These are phyloP conservation scores for Conistra vaccinii DNA, from an alignment of 2,888 invertebrate species.

Conservation along the genomic window DNA sequence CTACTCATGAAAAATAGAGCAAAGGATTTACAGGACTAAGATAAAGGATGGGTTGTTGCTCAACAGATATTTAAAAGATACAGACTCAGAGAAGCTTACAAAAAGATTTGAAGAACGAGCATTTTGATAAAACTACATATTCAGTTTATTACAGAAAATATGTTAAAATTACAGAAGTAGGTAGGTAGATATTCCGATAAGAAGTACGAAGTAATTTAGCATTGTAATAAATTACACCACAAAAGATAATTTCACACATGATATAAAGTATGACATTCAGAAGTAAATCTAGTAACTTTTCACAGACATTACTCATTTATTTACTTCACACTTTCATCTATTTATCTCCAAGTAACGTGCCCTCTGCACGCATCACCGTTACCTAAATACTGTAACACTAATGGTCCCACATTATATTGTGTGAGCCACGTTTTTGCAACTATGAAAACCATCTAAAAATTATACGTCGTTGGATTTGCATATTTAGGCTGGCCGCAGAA, in stretches of 20 bases:
- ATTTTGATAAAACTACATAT: conserved; percentile 32
- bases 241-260: conserved; percentile 53
- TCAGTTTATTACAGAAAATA: conserved; percentile 47
- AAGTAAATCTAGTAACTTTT: conserved; percentile 51
- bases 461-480: conserved; percentile 66
- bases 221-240: conserved; percentile 52
- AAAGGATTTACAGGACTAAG: conserved; percentile 57
- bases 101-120: conserved; percentile 42
- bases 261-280: conserved; percentile 57
- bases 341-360: conserved; percentile 47
- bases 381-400: conserved; percentile 72
- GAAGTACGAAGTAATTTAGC: conserved; percentile 37
- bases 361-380: conserved; percentile 58
- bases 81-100: conserved; percentile 37
- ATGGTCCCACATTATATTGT: conserved; percentile 82
- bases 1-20: conserved; percentile 55
- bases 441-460: conserved; percentile 68
- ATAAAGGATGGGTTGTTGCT: conserved; percentile 51
- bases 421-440: conserved; percentile 74
- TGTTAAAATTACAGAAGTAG: conserved; percentile 42
- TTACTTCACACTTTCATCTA: conserved; percentile 46
- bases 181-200: conserved; percentile 43
- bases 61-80: conserved; percentile 29
- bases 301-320: conserved; percentile 49
- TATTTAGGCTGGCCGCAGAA: conserved; percentile 60